Percentiles rank a stretch among this genome's conserved stretches.
Conservation (phyloP, 1,140 invertebrate species). For the Hestina assimilis region DNA sequence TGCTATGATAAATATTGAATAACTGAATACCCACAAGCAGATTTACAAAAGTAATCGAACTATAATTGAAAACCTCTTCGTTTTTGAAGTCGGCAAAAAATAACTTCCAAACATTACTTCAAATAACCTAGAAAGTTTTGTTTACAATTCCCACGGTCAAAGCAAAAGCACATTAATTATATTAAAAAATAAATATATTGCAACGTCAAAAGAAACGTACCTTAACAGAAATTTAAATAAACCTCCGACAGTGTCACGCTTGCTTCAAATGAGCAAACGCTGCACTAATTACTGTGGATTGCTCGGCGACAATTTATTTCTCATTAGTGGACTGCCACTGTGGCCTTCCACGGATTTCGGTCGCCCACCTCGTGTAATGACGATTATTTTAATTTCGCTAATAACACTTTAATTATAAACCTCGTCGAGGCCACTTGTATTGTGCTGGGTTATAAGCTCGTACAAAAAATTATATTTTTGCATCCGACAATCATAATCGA, state of each 20-base stretch:
- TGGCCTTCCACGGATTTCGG: constrained; percentile 64
- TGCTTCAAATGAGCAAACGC: constrained; percentile 60
- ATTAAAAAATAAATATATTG: constrained; percentile 1
- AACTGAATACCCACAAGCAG: too few species aligned
- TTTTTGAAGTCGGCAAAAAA: too few species aligned
- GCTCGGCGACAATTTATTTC: constrained; percentile 74
- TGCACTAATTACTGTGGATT: constrained; percentile 66
- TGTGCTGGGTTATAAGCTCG: constrained; percentile 33
- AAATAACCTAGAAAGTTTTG: not conserved
- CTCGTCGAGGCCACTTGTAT: constrained; percentile 38
- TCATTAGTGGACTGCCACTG: constrained; percentile 51
- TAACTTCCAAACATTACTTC: too few species aligned
- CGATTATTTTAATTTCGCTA: constrained; percentile 74
- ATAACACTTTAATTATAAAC: constrained; percentile 70
- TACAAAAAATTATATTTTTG: constrained; percentile 12
- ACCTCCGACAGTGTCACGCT: constrained; percentile 53
- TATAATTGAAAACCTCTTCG: too few species aligned
- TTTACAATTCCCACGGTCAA: not conserved
- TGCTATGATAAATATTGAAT: too few species aligned
- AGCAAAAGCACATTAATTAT: not conserved
- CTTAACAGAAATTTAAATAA: constrained; percentile 58
- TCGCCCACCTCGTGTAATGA: constrained; percentile 60
- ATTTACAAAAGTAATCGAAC: too few species aligned
- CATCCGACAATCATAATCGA: constrained; percentile 1
- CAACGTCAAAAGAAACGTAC: constrained; percentile 27